Percentiles rank a stretch among this genome's conserved stretches.
Evolutionary conservation across 2,797 vertebrate species (phyloP).

Genomic region (Cyclopterus lumpus): DNA sequence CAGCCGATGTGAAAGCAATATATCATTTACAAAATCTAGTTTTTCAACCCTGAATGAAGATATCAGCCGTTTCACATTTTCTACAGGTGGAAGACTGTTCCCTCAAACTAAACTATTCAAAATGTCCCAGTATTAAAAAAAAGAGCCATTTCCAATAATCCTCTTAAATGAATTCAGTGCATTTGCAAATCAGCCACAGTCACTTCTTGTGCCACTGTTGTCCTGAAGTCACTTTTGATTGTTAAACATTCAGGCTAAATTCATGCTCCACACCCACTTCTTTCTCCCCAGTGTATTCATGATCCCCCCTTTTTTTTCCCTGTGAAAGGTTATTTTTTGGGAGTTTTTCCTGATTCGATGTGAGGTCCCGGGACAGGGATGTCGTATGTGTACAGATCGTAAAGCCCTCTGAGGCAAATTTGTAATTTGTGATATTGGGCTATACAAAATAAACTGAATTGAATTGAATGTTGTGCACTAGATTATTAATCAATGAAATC

Average conservation of each 20-base stretch:
- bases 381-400: too few species aligned
- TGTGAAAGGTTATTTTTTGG: too few species aligned
- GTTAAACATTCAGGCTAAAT: not conserved
- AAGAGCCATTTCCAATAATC: not conserved
- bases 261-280: not conserved
- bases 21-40: not conserved
- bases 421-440: too few species aligned
- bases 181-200: not conserved
- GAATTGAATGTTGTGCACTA: not conserved
- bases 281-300: not conserved
- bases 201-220: not conserved
- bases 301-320: too few species aligned
- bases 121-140: not conserved
- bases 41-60: not conserved
- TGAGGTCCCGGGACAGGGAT: too few species aligned
- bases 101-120: too few species aligned
- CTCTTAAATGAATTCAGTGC: not conserved
- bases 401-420: too few species aligned
- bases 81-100: not conserved
- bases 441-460: too few species aligned
- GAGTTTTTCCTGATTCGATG: too few species aligned
- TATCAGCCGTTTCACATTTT: not conserved
- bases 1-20: not conserved
- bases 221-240: not conserved
- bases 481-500: not conserved